phyloP scores from a whole-genome alignment of 92 coral and sea anemone species.

The Isaurus tuberculatus region DNA sequence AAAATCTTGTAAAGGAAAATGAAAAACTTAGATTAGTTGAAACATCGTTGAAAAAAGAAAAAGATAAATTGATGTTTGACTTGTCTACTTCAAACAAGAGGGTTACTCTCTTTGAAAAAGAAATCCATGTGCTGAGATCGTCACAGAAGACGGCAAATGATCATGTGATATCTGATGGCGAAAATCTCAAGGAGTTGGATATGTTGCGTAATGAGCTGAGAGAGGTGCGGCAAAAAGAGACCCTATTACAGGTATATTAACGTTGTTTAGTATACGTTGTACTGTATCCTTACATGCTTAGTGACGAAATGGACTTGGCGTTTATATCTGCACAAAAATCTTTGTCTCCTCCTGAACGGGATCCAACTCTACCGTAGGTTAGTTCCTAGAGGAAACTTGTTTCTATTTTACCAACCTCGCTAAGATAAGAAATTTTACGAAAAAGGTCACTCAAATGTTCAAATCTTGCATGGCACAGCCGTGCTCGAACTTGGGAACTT shows the following conservation, averaged over 20 bases:
- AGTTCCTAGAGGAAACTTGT: no score
- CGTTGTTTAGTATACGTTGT: not conserved
- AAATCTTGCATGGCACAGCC: no score
- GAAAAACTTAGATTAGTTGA: constrained; percentile 57
- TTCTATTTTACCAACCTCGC: no score
- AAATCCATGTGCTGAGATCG: constrained; percentile 57
- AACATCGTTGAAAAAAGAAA: constrained; percentile 71
- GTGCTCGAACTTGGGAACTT: no score
- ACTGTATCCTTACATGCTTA: no score
- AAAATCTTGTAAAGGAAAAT: constrained; percentile 59
- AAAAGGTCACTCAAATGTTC: no score
- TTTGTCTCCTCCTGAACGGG: no score
- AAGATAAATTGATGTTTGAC: constrained; percentile 70
- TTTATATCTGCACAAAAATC: no score
- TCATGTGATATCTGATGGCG: constrained; percentile 25
- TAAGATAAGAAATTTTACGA: no score
- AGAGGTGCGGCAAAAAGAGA: constrained; percentile 60
- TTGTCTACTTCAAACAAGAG: constrained; percentile 73
- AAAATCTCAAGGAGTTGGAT: constrained; percentile 1
- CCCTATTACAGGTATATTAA: constrained; percentile 63
- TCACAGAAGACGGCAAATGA: not conserved
- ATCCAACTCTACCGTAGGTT: no score
- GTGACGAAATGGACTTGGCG: no score
- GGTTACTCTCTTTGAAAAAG: constrained; percentile 64
- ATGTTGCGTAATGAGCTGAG: constrained; percentile 56